Conservation (phyloP, 2,888 invertebrate species). For the Eumacrocentrus americanus region DNA sequence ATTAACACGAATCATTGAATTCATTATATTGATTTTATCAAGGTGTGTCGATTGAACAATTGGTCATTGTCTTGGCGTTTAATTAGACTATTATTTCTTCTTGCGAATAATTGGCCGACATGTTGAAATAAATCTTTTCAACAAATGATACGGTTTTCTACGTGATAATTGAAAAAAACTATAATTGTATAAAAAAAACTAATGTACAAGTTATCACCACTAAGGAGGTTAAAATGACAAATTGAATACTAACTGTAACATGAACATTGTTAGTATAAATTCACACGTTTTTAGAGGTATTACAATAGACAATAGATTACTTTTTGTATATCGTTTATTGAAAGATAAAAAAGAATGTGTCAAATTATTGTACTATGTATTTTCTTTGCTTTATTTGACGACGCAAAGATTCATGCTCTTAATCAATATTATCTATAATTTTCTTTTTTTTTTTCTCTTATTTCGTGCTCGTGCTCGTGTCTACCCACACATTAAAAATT, state of each 20-base stretch:
- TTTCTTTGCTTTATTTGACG: not conserved
- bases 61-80: too few species aligned
- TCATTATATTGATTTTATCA: too few species aligned
- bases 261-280: slow-evolving; percentile 28
- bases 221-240: slow-evolving; percentile 11
- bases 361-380: slow-evolving; percentile 15
- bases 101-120: not conserved
- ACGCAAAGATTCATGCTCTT: not conserved
- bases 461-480: not conserved
- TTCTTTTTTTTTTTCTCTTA: not conserved
- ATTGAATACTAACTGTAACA: not conserved
- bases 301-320: slow-evolving; percentile 47
- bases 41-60: slow-evolving; percentile 13
- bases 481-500: too few species aligned
- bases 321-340: slow-evolving; percentile 50
- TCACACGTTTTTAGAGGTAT: slow-evolving; percentile 41
- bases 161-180: too few species aligned
- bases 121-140: not conserved
- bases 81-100: not conserved
- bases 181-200: not conserved
- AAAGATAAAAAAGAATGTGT: slow-evolving; percentile 35
- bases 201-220: slow-evolving; percentile 33
- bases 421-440: not conserved
- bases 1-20: slow-evolving; percentile 12
- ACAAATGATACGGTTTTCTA: not conserved